Conservation (phyloP, 2,888 invertebrate genomes). For the Abrostola tripartita region DNA sequence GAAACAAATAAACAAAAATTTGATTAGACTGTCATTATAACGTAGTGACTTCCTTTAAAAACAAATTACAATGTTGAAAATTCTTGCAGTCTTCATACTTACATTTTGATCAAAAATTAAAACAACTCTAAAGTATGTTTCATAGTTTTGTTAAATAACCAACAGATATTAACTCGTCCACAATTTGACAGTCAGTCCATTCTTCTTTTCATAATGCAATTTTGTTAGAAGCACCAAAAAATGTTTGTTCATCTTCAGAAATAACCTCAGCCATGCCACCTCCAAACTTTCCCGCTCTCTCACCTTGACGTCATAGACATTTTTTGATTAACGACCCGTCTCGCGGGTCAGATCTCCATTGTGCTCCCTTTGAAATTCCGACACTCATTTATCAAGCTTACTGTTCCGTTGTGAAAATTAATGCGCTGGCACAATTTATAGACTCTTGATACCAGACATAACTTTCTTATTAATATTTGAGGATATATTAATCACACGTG, state of each 20-base stretch:
- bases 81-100: too few species aligned
- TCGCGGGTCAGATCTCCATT: constrained; percentile 81
- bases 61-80: too few species aligned
- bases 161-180: too few species aligned
- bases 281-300: constrained; percentile 63
- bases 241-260: constrained; percentile 19
- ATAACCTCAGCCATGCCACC: constrained; percentile 35
- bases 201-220: background rate
- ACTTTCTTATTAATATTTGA: constrained; percentile 41
- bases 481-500: constrained; percentile 39
- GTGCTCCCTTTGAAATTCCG: constrained; percentile 83
- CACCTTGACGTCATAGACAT: constrained; percentile 78
- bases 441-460: constrained; percentile 54
- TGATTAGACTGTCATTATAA: background rate
- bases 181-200: background rate
- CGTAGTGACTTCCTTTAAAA: too few species aligned
- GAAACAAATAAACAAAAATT: constrained; percentile 10
- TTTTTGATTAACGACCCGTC: constrained; percentile 84
- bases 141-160: too few species aligned
- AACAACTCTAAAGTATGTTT: too few species aligned
- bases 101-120: too few species aligned
- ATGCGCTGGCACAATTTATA: constrained; percentile 70
- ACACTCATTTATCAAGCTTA: constrained; percentile 87
- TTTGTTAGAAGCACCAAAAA: background rate
- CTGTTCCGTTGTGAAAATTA: constrained; percentile 82